phyloP scores from a whole-genome alignment of 1,140 invertebrate species.

The Penaeus japonicus region DNA sequence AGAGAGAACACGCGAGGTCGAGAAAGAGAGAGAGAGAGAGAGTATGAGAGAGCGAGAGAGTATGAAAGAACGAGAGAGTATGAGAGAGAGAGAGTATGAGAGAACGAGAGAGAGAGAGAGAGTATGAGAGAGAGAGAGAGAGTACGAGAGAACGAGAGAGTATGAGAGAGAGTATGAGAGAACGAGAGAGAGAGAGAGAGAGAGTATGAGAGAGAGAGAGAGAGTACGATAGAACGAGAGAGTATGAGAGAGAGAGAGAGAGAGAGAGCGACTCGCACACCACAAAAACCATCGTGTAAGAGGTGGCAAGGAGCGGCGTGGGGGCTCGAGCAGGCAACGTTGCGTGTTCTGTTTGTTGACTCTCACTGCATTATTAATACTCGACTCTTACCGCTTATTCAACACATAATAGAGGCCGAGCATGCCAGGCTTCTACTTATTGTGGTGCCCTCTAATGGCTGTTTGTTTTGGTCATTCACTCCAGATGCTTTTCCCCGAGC shows the following conservation, averaged over 20 bases:
- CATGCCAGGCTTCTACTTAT: background rate
- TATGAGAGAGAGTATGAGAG: background rate
- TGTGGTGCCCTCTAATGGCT: background rate
- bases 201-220: background rate
- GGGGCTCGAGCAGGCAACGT: background rate
- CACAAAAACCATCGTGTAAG: slow-evolving; percentile 24
- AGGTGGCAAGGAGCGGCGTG: background rate
- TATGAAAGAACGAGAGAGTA: too few relatives aligned
- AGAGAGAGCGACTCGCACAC: background rate
- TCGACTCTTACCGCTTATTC: slow-evolving; percentile 22
- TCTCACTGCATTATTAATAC: slow-evolving; percentile 26
- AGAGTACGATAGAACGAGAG: background rate
- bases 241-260: slow-evolving; percentile 9
- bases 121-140: too few relatives aligned
- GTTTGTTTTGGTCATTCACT: slow-evolving; percentile 36
- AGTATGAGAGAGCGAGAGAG: too few relatives aligned
- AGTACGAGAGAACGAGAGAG: too few relatives aligned
- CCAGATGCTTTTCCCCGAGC: background rate
- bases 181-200: background rate
- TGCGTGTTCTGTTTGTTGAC: slow-evolving; percentile 1
- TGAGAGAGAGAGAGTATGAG: too few relatives aligned
- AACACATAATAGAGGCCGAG: slow-evolving; percentile 21
- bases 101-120: too few relatives aligned
- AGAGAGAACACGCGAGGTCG: background rate
- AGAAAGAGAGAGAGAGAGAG: background rate